phyloP scores from a whole-genome alignment of 2,113 vertebrate genomes.

The Noturus placidus region DNA sequence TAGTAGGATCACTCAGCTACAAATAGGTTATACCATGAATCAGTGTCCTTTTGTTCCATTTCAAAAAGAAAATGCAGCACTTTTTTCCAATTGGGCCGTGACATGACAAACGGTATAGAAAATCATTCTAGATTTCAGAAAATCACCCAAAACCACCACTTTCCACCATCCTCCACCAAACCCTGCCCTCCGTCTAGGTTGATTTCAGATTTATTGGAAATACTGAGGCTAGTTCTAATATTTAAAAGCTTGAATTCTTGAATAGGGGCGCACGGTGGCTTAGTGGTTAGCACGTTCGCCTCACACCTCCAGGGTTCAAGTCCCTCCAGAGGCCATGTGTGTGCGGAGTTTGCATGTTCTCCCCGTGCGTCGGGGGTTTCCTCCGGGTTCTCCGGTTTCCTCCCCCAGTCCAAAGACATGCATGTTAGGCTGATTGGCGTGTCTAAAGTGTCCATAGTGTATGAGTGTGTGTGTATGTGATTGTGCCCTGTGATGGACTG shows the following conservation, averaged over 20 bases:
- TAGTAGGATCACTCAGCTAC: not conserved
- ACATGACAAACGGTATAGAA: not conserved
- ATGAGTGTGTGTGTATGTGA: too few relatives aligned
- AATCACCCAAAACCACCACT: not conserved
- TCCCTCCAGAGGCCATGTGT: too few relatives aligned
- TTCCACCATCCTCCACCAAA: not conserved
- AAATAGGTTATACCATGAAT: not conserved
- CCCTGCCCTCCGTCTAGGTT: not conserved
- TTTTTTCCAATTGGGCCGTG: not conserved
- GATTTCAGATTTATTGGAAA: not conserved
- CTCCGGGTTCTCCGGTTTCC: too few relatives aligned
- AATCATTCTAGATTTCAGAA: conserved; percentile 1
- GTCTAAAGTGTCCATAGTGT: too few relatives aligned
- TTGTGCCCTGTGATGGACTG: too few relatives aligned
- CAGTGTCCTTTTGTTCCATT: not conserved
- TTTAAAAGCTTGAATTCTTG: not conserved
- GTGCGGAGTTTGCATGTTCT: too few relatives aligned
- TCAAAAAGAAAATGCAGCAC: not conserved
- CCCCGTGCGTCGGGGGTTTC: too few relatives aligned
- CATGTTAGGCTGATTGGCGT: too few relatives aligned
- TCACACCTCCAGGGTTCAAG: too few relatives aligned
- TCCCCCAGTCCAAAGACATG: too few relatives aligned
- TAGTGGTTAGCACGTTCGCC: too few relatives aligned
- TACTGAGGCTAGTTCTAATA: not conserved
- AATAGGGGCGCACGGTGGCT: too few relatives aligned